These are phyloP conservation scores for Parnassius mnemosyne DNA, from an alignment of 2,888 invertebrate genomes.

Conservation along the genomic window DNA sequence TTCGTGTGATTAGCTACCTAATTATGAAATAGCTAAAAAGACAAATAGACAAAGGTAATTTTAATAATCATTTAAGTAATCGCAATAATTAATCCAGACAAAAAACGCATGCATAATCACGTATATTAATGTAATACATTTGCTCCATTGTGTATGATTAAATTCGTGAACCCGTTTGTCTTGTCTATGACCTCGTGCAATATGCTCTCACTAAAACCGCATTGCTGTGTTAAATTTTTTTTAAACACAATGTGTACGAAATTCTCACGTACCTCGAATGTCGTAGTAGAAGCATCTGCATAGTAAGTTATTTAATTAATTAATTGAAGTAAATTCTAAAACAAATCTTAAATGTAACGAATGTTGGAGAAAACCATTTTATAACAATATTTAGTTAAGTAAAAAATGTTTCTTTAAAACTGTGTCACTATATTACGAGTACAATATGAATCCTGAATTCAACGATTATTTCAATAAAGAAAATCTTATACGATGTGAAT, in stretches of 20 bases:
- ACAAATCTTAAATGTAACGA: too few relatives aligned
- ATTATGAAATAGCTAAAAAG: too few relatives aligned
- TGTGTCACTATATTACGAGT: too few relatives aligned
- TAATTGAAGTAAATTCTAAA: too few relatives aligned
- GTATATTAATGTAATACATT: conserved; percentile 18
- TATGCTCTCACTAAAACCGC: conserved; percentile 13
- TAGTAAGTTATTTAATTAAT: too few relatives aligned
- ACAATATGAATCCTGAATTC: too few relatives aligned
- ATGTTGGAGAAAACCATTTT: too few relatives aligned
- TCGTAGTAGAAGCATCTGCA: neutral
- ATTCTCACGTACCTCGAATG: conserved; percentile 51
- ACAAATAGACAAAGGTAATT: conserved; percentile 19
- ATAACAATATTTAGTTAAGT: too few relatives aligned
- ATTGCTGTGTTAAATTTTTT: conserved; percentile 22
- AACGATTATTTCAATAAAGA: too few relatives aligned
- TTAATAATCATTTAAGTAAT: conserved; percentile 1
- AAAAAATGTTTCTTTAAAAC: too few relatives aligned
- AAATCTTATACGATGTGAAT: too few relatives aligned
- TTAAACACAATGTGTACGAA: conserved; percentile 49
- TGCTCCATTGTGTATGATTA: conserved; percentile 17
- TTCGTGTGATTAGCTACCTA: too few relatives aligned
- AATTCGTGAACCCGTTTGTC: conserved; percentile 8
- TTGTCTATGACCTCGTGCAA: conserved; percentile 11
- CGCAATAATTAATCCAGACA: conserved; percentile 10
- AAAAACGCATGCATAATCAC: conserved; percentile 5